A percentile compares a stretch with the other conserved stretches of the same genome.
These are phyloP conservation scores for Malachius bipustulatus DNA, from an alignment of 2,888 invertebrate species.

Conservation along the genomic window DNA sequence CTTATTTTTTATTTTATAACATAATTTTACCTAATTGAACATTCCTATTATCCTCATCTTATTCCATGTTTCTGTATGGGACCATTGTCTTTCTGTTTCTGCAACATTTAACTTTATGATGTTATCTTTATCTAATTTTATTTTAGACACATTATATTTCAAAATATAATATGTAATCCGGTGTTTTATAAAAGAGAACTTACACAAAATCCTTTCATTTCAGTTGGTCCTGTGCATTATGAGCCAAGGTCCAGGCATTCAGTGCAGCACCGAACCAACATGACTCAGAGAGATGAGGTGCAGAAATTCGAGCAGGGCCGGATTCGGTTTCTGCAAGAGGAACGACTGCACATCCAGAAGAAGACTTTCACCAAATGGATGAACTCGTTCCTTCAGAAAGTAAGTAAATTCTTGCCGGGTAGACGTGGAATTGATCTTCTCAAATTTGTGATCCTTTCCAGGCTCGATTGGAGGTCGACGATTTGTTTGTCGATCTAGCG, in stretches of 20 bases:
- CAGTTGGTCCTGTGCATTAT: constrained; percentile 33
- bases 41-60: too few species aligned
- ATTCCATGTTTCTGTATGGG: too few species aligned
- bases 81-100: too few species aligned
- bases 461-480: constrained; percentile 97
- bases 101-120: too few species aligned
- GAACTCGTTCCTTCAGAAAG: constrained; percentile 93
- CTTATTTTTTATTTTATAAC: too few species aligned
- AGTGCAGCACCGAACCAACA: constrained; percentile 60
- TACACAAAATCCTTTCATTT: too few species aligned
- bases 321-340: constrained; percentile 93
- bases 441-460: constrained; percentile 44
- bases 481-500: constrained; percentile 90
- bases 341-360: constrained; percentile 96
- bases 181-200: too few species aligned
- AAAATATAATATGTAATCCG: too few species aligned
- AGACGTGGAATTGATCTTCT: too few species aligned
- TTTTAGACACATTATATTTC: too few species aligned
- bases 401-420: constrained; percentile 34
- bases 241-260: constrained; percentile 31
- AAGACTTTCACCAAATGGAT: constrained; percentile 99
- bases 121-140: too few species aligned
- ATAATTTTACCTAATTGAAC: too few species aligned
- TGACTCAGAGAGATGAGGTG: constrained; percentile 85
- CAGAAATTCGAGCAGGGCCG: constrained; percentile 94